Evolutionary conservation across 2,113 vertebrate species (phyloP), one percentile per base, ranked within the genome.

Genomic region (Chaenocephalus aceratus): DNA sequence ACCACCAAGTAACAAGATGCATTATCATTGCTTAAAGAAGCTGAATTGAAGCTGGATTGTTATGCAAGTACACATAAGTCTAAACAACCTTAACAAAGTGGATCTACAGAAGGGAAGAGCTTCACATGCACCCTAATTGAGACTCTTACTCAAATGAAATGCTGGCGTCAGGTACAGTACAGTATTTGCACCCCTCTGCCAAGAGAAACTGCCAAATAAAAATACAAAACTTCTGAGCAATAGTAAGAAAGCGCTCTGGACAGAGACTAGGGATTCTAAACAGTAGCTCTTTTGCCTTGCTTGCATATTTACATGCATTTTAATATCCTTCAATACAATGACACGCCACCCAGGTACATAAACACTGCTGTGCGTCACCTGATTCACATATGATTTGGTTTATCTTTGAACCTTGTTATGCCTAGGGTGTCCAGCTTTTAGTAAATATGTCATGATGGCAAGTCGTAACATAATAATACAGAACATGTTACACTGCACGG

Each of bases 161-260:
- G 51, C 49, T 58, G 61, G 18, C 83, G 63, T 85, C 83, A 86
- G 79, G 56, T 80, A 59, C 34, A 54, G 83, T 18, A 77, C 60
- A 79, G 68, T 30, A 8, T 52, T 52, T 53, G 57, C 74, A 71
- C 36, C 10, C 48, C 56, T 68, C 46, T 80, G 41, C 71, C 69
- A 82, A 71, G 45, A 76, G 56, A 54, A 73, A 72, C 63, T 48
- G 69, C 61, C 56, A 64, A 86, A 60, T 79, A 68, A 72, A 73
- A 79, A 74, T 13, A 58, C 8, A 77, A 70, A 82, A 77, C 49
- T 36, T 74, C 41, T 54, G 73, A 86, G 73, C 60, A 88, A 76
- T 49, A 73, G 72, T 52, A 75, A 67, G 57, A 79, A 74, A 65
- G n/a, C 0, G 0, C n/a, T 45, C n/a, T 11, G 15, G 66, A 44